Evolutionary conservation across 2,113 vertebrate species (phyloP), one percentile per base, ranked within the genome.

Genomic region (Henicopernis longicauda): DNA sequence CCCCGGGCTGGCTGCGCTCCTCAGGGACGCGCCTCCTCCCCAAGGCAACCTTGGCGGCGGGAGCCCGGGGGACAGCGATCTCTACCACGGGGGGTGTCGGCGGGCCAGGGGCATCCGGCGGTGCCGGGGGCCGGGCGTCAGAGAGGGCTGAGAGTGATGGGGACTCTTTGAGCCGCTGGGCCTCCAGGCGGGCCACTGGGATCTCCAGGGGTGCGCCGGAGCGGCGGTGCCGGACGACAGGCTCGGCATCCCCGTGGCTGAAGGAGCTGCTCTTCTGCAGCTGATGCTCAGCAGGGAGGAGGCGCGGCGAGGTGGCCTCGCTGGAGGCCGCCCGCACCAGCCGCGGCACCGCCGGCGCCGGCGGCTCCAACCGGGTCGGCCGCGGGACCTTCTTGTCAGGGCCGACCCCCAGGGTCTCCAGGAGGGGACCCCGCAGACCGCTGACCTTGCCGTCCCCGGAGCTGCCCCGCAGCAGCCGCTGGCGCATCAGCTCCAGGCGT

Each of bases 241-340:
- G 99, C 84, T 99, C 99, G 0, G 98, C 96, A 6, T 99, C 99
- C 0, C 99, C 99, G 7, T 99, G 99, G 59, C 99, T 99, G 91
- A 99, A 99, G 73, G 99, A 99, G 71, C 99, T 99, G 96, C 99
- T 99, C 96, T 99, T 99, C 63, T 99, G 98, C 86, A 99, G 97
- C 42, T 97, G 97, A 54, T 97, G 98, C 97, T 99, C 99, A 0
- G 98, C 80, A 5, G 98, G 91, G 31, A 83, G 63, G n/a, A 98
- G 96, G 95, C 96, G 98, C 5, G 50, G 98, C 10, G 89, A 98
- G 87, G 95, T 95, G 13, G 98, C 98, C 92, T 99, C 99, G 3
- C 98, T 99, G 66, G 99, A 99, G 42, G 99, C 99, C 2, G 99
- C 99, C 86, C 99, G 98, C 23, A 97, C 98, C 82, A 99, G 97